A percentile compares a stretch with the other conserved stretches of the same genome.
Conservation (phyloP, 2,888 invertebrate genomes). For the Pseudanteris insignis region DNA sequence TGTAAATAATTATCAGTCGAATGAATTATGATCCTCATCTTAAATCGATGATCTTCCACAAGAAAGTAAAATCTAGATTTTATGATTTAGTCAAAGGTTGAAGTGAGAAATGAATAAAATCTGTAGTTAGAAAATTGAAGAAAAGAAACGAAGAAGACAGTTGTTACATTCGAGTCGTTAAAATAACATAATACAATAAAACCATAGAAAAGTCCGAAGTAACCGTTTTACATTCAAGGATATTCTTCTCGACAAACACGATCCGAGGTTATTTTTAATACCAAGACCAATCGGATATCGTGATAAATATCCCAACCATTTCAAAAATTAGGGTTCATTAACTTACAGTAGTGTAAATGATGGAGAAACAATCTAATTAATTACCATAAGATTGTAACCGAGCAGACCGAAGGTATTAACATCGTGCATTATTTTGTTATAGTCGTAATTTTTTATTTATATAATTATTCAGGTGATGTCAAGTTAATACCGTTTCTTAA, state of each 20-base stretch:
- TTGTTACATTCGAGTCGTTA: too few relatives aligned
- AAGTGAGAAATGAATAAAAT: too few relatives aligned
- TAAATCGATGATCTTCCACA: constrained; percentile 54
- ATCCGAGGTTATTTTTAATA: constrained; percentile 68
- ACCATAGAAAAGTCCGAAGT: constrained; percentile 34
- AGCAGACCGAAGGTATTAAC: constrained; percentile 22
- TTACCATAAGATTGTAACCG: constrained; percentile 17
- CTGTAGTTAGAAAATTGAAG: too few relatives aligned
- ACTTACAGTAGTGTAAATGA: constrained; percentile 49
- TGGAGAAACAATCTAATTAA: constrained; percentile 11
- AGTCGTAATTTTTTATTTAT: constrained; percentile 17
- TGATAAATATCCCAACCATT: constrained; percentile 32
- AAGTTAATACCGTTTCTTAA: too few relatives aligned
- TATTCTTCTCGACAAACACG: constrained; percentile 44
- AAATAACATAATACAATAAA: too few relatives aligned
- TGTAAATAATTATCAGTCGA: constrained; percentile 43
- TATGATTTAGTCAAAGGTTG: constrained; percentile 54
- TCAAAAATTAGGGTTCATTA: constrained; percentile 55
- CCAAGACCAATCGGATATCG: constrained; percentile 65
- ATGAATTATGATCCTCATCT: constrained; percentile 18
- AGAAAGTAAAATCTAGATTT: constrained; percentile 55
- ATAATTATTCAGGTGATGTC: too few relatives aligned
- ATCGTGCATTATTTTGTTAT: constrained; percentile 39
- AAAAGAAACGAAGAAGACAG: too few relatives aligned
- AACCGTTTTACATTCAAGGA: constrained; percentile 36